Conservation (phyloP, 2,797 vertebrate genomes). For the Darevskia mixta region DNA sequence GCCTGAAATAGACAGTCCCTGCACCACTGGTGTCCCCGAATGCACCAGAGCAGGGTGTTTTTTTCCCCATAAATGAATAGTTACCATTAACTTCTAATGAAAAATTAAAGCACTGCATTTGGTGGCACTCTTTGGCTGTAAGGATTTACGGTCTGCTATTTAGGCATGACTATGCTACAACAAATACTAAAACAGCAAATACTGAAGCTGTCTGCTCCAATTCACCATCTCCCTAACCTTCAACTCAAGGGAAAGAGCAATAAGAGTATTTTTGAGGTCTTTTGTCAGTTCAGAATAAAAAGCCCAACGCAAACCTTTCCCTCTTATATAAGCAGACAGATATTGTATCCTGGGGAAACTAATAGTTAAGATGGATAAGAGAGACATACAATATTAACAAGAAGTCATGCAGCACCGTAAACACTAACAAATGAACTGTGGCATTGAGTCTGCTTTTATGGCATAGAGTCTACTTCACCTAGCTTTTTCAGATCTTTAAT, state of each 20-base stretch:
- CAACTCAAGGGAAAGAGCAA: neutral
- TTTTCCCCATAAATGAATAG: neutral
- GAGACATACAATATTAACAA: neutral
- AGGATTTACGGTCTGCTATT: neutral
- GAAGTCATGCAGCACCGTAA: neutral
- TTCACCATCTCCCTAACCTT: slow-evolving; percentile 22
- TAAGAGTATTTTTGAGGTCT: neutral
- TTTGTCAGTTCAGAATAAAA: neutral
- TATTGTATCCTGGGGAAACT: neutral
- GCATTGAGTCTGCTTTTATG: neutral
- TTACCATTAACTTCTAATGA: neutral
- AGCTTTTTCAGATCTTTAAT: neutral
- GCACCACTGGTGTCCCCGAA: neutral
- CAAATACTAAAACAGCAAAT: neutral
- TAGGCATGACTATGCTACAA: neutral
- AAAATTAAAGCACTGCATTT: slow-evolving; percentile 28
- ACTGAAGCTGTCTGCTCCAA: neutral
- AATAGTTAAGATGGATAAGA: neutral
- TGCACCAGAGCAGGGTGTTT: neutral
- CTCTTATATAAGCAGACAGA: neutral
- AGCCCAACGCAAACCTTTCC: neutral
- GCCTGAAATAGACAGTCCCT: no score
- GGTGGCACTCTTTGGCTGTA: neutral
- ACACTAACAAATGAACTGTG: neutral
- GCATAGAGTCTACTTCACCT: neutral